These are phyloP conservation scores for Iguana delicatissima DNA, from an alignment of 2,797 vertebrate genomes.

Conservation along the genomic window DNA sequence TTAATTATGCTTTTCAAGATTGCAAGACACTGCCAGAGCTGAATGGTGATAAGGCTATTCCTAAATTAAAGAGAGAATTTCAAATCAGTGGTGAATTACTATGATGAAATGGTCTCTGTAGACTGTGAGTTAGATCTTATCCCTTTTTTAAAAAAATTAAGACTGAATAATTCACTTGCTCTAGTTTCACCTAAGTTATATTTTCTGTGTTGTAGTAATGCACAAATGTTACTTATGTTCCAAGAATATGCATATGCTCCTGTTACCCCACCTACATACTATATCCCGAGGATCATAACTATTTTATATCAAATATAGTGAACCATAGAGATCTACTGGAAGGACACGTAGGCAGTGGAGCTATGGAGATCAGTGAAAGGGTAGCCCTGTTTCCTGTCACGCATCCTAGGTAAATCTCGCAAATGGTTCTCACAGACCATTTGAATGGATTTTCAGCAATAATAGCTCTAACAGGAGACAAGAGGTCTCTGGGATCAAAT, in stretches of 20 bases:
- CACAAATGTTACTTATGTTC: not conserved
- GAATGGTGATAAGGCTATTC: conserved; percentile 17
- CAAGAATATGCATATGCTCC: not conserved
- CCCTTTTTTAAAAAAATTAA: not conserved
- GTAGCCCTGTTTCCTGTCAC: too few species aligned
- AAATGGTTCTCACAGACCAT: too few species aligned
- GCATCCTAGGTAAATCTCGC: too few species aligned
- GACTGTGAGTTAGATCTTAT: not conserved
- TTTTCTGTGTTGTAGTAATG: not conserved
- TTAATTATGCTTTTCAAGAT: conserved; percentile 32
- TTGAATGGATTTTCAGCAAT: too few species aligned
- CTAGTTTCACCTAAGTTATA: not conserved
- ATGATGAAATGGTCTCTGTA: not conserved
- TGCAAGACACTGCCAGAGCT: conserved; percentile 1
- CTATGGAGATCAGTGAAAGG: too few species aligned
- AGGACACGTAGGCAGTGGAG: too few species aligned
- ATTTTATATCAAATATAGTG: too few species aligned
- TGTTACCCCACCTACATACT: too few species aligned
- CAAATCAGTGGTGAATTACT: not conserved
- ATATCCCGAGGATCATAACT: too few species aligned
- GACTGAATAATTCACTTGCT: not conserved
- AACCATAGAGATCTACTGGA: too few species aligned
- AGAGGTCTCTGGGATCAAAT: too few species aligned
- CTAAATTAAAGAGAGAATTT: conserved; percentile 27
- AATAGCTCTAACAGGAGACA: too few species aligned